Conservation (phyloP, 2,113 vertebrate genomes). For the Aplodontia rufa region DNA sequence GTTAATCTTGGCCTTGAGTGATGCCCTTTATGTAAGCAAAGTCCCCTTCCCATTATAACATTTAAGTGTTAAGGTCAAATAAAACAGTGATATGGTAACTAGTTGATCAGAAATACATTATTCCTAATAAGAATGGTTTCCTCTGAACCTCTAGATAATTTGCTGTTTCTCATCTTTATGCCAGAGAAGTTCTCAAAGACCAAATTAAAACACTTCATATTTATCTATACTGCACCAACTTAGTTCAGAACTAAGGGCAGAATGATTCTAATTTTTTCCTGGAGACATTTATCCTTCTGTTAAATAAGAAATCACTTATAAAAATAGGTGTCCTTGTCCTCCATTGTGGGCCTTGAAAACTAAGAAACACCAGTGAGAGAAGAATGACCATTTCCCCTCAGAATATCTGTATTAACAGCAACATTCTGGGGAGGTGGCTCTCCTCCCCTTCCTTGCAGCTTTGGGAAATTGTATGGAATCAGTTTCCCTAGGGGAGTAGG, state of each 20-base stretch:
- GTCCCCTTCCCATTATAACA: not conserved
- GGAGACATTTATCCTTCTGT: not conserved
- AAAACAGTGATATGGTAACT: not conserved
- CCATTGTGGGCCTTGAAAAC: not conserved
- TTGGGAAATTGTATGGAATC: not conserved
- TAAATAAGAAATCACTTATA: not conserved
- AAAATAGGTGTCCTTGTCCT: not conserved
- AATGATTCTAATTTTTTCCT: not conserved
- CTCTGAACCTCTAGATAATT: not conserved
- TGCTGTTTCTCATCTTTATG: not conserved
- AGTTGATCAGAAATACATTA: not conserved
- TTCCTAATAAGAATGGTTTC: not conserved
- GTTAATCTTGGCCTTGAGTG: not conserved
- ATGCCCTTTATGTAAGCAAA: not conserved
- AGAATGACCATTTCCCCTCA: not conserved
- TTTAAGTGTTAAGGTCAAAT: not conserved
- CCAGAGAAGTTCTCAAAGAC: not conserved
- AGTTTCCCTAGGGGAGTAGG: not conserved
- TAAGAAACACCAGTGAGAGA: not conserved
- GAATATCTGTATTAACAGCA: not conserved
- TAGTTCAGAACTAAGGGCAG: not conserved
- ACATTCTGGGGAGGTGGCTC: not conserved
- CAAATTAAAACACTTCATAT: not conserved
- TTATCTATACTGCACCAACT: not conserved
- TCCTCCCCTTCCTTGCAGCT: not conserved